These are phyloP conservation scores for Drosophila pegasa DNA, from an alignment of 2,888 invertebrate genomes.

Conservation along the genomic window DNA sequence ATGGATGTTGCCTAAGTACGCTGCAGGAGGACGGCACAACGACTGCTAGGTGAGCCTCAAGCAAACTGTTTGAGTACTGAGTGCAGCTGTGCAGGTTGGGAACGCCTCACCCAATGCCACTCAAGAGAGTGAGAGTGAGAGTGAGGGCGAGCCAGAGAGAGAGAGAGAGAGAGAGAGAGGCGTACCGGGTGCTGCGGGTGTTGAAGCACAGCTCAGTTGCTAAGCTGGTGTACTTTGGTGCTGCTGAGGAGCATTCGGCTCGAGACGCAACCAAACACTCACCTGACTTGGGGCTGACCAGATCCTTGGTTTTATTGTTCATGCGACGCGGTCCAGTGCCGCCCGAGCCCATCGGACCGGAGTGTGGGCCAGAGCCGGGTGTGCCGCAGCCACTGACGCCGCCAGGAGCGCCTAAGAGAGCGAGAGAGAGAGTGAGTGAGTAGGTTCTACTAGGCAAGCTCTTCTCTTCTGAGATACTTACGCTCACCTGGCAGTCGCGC, in stretches of 20 bases:
- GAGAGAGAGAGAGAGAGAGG: conserved; percentile 43
- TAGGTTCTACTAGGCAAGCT: too few species aligned
- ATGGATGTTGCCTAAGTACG: conserved; percentile 19
- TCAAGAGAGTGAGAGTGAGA: conserved; percentile 34
- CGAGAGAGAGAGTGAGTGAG: neutral
- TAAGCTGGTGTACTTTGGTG: conserved; percentile 30
- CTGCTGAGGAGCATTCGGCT: conserved; percentile 29
- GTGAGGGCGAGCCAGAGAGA: conserved; percentile 19
- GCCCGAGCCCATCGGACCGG: conserved; percentile 84
- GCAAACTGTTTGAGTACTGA: conserved; percentile 28
- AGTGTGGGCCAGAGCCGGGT: conserved; percentile 84
- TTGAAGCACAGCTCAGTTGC: conserved; percentile 56
- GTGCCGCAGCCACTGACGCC: conserved; percentile 84
- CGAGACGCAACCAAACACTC: conserved; percentile 59
- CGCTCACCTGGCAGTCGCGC: conserved; percentile 78
- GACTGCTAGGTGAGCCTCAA: conserved; percentile 37
- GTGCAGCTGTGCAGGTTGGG: conserved; percentile 69
- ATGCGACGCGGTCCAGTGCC: conserved; percentile 84
- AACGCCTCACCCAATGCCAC: too few species aligned
- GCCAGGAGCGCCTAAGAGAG: conserved; percentile 81
- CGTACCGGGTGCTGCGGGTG: conserved; percentile 47
- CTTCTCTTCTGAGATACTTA: conserved; percentile 17
- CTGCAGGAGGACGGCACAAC: conserved; percentile 47
- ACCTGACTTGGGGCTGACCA: conserved; percentile 85
- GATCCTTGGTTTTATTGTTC: conserved; percentile 85